Base-by-base conservation (phyloP, 2,888 invertebrate species). In the Diaprepes abbreviatus region DNA sequence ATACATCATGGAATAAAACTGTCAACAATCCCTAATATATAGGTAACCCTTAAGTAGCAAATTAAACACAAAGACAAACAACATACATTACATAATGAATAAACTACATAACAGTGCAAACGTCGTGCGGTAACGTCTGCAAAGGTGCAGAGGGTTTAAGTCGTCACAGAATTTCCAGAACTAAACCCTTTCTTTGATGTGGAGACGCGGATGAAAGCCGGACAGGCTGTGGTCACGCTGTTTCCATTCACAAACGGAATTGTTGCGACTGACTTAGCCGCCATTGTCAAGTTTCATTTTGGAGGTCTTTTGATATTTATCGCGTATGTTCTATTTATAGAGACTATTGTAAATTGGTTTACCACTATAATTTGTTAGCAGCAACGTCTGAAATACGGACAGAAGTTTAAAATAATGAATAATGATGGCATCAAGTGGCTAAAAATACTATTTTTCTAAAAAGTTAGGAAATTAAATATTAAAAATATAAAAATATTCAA, bases 241-340 rank as follows among this genome's bases (percentile, higher is more conserved):
- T 75, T 76, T 65, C 78, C 78, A 81, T 81, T 81, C 81, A 82
- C 82, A 83, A 82, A 71, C 71, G 67, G 82, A 82, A 83, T 83
- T 83, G 81, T 81, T 81, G 80, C 82, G 78, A 79, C 78, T 81
- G 80, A 81, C 81, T 82, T 79, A 81, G 78, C 58, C 58, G 78
- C 76, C 76, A 79, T 80, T 81, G 81, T 80, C 81, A 79, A 79
- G 81, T 79, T 77, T 79, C 78, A 78, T 81, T 79, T 65, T 31
- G 36, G 12, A 28, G 31, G 45, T 40, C 57, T 59, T 70, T 70
- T 70, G 60, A 59, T 65, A 64, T 63, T 68, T 38, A 66, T 60
- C 66, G 54, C 43, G 59, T 48, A 58, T 66, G 58, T 66, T 58
- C 28, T 66, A 58, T 58, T 50, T 35, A 50, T 43, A 17, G 16